Evolutionary conservation across 2,888 invertebrate species (phyloP), one percentile per base, ranked within the genome.

Genomic region (Muschampia plurimacula): DNA sequence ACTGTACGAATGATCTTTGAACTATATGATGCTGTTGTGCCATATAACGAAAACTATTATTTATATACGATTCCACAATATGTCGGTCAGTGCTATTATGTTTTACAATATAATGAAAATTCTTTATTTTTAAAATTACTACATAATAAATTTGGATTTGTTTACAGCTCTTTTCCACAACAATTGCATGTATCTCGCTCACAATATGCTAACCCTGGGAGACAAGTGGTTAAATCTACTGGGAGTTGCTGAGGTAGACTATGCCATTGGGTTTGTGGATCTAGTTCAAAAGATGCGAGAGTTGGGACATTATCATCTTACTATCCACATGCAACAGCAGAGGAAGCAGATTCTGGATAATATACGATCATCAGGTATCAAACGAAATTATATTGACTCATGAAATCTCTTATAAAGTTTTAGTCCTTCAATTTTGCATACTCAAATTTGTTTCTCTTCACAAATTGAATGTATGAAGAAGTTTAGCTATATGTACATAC

Each of bases 101-200:
- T 1, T 57, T 57, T 12, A 32, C 0, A 28, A 32, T 28, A 28
- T 28, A 59, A 32, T 36, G 3, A 7, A 57, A 28, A 1, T 12
- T 32, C 32, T 59, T 59, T 59, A 22, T 9, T 57, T 59, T 44
- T 44, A 10, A 44, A 12, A 9, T 2, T 3, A 9, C 1, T 3
- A 44, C 10, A 3, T 44, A 12, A 12, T 9, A 12, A 59, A 59
- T 41, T 9, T 67, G 3, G 0, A n/a, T 7, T 60, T 32, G 6
- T 60, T 92, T 92, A 57, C 88, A 96, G 98, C 97, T 7, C 85
- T 98, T 39, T 97, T 97, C 84, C 96, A 98, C 91, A 99, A 99
- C 93, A 99, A 99, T 89, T 98, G 98, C 86, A 96, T 97, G 96
- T 99, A 96, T 84, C 93, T 99, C 12, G 96, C 97, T 0, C 97